Conservation (phyloP, 1,140 invertebrate species). For the Drosophila micromelanica region DNA sequence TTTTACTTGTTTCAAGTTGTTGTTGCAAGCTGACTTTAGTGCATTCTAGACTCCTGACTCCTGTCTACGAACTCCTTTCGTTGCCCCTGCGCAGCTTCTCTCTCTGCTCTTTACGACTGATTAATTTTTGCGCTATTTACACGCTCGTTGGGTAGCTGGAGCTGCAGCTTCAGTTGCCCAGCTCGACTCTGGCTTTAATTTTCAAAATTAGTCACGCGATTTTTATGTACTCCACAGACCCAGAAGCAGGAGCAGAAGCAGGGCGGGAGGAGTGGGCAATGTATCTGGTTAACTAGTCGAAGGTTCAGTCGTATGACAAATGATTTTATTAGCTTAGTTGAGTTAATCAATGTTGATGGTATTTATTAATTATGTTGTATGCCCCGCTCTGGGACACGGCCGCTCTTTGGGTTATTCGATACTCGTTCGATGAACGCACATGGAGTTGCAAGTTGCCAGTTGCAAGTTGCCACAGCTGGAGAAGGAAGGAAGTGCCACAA, state of each 20-base stretch:
- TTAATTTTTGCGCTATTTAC: slow-evolving; percentile 83
- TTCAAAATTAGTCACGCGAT: slow-evolving; percentile 81
- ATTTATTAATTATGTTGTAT: slow-evolving; percentile 83
- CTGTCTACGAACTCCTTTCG: slow-evolving; percentile 5
- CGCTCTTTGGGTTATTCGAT: slow-evolving; percentile 64
- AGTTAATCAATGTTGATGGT: slow-evolving; percentile 83
- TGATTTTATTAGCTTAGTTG: slow-evolving; percentile 83
- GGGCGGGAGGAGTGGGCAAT: background rate
- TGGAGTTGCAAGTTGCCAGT: slow-evolving; percentile 27
- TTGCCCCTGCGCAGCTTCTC: slow-evolving; percentile 7
- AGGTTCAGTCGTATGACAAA: slow-evolving; percentile 79
- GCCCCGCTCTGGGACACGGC: slow-evolving; percentile 24
- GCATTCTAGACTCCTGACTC: slow-evolving; percentile 10
- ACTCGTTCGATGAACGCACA: slow-evolving; percentile 43
- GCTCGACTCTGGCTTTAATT: slow-evolving; percentile 62
- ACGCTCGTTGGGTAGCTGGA: slow-evolving; percentile 67
- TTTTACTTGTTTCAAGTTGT: slow-evolving; percentile 9
- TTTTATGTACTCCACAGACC: slow-evolving; percentile 73
- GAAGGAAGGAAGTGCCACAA: slow-evolving; percentile 32
- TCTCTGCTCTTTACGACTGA: slow-evolving; percentile 46
- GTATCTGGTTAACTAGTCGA: slow-evolving; percentile 64
- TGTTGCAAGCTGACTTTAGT: background rate
- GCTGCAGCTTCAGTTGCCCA: slow-evolving; percentile 39
- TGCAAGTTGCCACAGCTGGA: background rate
- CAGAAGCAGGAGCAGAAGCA: background rate